These are phyloP conservation scores for Caenorhabditis briggsae DNA, from an alignment of 1,140 invertebrate species.

Conservation along the genomic window DNA sequence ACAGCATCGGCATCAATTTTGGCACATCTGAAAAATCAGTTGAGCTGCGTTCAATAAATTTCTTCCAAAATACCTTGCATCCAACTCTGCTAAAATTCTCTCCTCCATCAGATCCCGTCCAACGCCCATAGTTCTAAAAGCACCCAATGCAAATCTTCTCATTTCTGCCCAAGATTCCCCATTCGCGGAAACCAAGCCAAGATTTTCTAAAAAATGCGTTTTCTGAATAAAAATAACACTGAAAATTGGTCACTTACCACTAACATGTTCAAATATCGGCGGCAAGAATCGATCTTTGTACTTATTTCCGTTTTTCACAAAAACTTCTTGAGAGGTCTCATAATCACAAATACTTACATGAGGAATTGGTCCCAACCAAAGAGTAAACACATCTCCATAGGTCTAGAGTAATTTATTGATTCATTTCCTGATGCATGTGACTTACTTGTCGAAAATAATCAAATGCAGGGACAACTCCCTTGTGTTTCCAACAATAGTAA, in stretches of 20 bases:
- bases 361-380: slow-evolving; percentile 26
- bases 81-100: slow-evolving; percentile 60
- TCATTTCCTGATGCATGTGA: not conserved
- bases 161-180: slow-evolving; percentile 64
- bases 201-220: not conserved
- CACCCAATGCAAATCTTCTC: slow-evolving; percentile 61
- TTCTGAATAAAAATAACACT: no score
- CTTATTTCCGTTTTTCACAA: slow-evolving; percentile 40
- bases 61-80: slow-evolving; percentile 3
- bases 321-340: slow-evolving; percentile 24
- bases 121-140: slow-evolving; percentile 63
- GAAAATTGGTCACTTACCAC: not conserved
- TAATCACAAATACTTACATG: slow-evolving; percentile 35
- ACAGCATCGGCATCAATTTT: slow-evolving; percentile 13
- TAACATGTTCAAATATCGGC: slow-evolving; percentile 5
- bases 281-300: slow-evolving; percentile 27
- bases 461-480: slow-evolving; percentile 6
- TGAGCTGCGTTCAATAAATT: not conserved
- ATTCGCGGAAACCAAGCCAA: slow-evolving; percentile 58
- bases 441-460: slow-evolving; percentile 20
- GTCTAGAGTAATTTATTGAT: not conserved
- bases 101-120: slow-evolving; percentile 66
- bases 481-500: slow-evolving; percentile 4
- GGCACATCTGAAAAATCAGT: not conserved
- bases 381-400: slow-evolving; percentile 34